phyloP scores from a whole-genome alignment of 1,140 invertebrate species.

The Sesamia nonagrioides region DNA sequence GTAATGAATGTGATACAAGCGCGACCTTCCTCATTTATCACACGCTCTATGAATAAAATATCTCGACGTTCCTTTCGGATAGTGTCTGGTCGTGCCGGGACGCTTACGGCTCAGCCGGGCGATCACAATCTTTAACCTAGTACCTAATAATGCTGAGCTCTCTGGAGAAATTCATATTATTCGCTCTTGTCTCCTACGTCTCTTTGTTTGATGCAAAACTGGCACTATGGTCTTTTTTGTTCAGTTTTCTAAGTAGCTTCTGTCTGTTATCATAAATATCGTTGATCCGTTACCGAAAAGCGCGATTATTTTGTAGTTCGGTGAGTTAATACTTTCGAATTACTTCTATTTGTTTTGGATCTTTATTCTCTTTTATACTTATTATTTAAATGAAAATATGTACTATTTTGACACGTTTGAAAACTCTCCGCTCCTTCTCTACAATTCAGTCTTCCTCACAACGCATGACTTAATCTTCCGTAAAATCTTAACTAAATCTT shows the following conservation, averaged over 20 bases:
- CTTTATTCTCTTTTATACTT: background rate
- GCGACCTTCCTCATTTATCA: constrained; percentile 81
- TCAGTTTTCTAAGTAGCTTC: constrained; percentile 15
- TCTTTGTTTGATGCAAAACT: constrained; percentile 37
- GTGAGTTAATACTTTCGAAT: background rate
- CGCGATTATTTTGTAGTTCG: background rate
- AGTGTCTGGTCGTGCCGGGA: constrained; percentile 67
- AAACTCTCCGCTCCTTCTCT: too few relatives aligned
- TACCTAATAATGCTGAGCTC: constrained; percentile 64
- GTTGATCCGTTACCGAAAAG: background rate
- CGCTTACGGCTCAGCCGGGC: constrained; percentile 61
- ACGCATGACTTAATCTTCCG: too few relatives aligned
- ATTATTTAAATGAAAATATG: too few relatives aligned
- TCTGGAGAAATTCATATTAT: constrained; percentile 62
- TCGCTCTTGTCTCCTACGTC: constrained; percentile 51
- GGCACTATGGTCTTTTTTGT: constrained; percentile 32
- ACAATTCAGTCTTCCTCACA: too few relatives aligned
- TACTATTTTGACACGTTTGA: too few relatives aligned
- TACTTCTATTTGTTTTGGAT: background rate
- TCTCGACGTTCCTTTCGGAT: constrained; percentile 75
- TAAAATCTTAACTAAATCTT: background rate
- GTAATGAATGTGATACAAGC: constrained; percentile 83
- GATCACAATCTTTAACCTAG: constrained; percentile 71
- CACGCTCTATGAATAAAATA: constrained; percentile 83
- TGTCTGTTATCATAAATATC: constrained; percentile 2